Conservation (phyloP, 2,888 invertebrate genomes). For the Tachina grossa region DNA sequence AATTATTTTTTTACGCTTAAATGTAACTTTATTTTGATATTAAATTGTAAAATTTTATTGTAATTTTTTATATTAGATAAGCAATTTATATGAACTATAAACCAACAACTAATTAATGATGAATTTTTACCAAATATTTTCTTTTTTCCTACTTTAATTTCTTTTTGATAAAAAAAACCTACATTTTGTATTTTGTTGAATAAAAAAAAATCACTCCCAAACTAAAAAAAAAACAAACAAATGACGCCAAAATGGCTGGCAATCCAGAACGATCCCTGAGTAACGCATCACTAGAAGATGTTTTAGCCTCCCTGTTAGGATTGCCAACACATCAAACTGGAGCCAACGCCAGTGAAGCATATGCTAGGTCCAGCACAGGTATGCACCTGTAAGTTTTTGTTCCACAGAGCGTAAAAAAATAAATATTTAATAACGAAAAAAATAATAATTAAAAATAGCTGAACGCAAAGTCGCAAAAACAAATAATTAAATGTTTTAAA, state of each 20-base stretch:
- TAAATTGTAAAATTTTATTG: conserved; percentile 49
- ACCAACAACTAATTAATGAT: conserved; percentile 39
- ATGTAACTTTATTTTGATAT: conserved; percentile 58
- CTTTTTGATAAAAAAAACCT: conserved; percentile 19
- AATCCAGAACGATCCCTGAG: conserved; percentile 87
- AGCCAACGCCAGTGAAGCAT: conserved; percentile 83
- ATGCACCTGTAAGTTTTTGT: conserved; percentile 90
- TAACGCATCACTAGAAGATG: conserved; percentile 95
- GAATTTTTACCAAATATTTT: conserved; percentile 59
- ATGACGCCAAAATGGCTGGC: conserved; percentile 48
- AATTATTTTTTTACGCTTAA: conserved; percentile 54
- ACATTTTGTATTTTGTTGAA: conserved; percentile 42
- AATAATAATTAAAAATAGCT: conserved; percentile 51
- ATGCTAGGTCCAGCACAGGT: conserved; percentile 87
- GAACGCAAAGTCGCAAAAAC: conserved; percentile 56
- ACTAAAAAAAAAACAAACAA: conserved; percentile 47
- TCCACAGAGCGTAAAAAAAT: conserved; percentile 78
- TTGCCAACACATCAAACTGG: conserved; percentile 84
- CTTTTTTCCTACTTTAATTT: conserved; percentile 43
- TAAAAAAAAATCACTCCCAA: conserved; percentile 3
- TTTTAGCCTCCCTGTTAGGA: conserved; percentile 95
- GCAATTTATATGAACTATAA: not conserved
- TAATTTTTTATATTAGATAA: conserved; percentile 14
- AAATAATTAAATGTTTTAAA: conserved; percentile 61
- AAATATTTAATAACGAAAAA: conserved; percentile 55